These are phyloP conservation scores for Heterotilapia buettikoferi DNA, from an alignment of 2,113 vertebrate species.

Conservation along the genomic window DNA sequence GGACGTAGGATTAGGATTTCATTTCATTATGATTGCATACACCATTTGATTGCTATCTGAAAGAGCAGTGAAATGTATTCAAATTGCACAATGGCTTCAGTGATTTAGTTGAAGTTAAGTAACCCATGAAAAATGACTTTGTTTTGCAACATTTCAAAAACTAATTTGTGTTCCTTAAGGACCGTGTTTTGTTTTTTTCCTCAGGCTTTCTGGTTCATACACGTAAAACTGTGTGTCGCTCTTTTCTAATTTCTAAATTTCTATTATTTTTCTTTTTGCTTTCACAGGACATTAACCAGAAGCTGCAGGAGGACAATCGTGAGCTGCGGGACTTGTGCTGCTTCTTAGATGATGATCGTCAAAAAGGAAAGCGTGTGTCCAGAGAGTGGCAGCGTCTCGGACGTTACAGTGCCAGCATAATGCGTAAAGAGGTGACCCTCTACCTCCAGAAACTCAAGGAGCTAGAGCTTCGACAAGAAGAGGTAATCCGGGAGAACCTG, in stretches of 20 bases:
- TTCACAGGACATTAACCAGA: constrained; percentile 92
- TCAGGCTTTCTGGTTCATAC: not conserved
- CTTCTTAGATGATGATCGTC: constrained; percentile 93
- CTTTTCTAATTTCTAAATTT: not conserved
- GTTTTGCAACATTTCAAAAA: not conserved
- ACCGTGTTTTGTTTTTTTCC: not conserved
- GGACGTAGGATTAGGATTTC: constrained; percentile 25
- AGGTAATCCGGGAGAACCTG: constrained; percentile 90
- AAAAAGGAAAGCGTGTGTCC: constrained; percentile 94
- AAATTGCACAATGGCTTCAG: constrained; percentile 1
- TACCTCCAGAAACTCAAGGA: constrained; percentile 95
- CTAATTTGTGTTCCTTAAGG: not conserved
- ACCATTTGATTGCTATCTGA: constrained; percentile 7
- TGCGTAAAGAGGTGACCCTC: constrained; percentile 95
- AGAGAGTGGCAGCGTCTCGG: constrained; percentile 96
- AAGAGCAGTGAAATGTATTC: constrained; percentile 17
- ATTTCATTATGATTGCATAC: constrained; percentile 40
- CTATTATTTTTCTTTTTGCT: not conserved
- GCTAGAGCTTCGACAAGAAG: constrained; percentile 89
- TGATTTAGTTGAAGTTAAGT: not conserved
- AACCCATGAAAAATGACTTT: not conserved
- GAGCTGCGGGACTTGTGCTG: constrained; percentile 95
- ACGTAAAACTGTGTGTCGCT: not conserved
- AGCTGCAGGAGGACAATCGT: constrained; percentile 96
- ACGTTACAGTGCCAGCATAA: constrained; percentile 87